Evolutionary conservation across 2,888 invertebrate genomes (phyloP).

Genomic region (Sesia apiformis): DNA sequence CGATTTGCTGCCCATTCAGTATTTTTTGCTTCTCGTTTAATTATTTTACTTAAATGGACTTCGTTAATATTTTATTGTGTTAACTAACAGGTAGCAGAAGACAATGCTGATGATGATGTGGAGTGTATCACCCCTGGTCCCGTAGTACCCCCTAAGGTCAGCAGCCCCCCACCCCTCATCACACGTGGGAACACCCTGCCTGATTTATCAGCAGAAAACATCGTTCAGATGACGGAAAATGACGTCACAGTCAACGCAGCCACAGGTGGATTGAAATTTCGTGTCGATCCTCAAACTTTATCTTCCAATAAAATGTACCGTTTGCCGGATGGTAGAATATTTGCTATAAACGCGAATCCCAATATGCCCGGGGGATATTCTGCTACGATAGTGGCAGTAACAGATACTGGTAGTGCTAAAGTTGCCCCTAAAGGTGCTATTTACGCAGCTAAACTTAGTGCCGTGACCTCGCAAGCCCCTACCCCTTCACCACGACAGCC

Average conservation of each 20-base stretch:
- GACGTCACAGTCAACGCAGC: conserved; percentile 64
- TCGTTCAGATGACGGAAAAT: conserved; percentile 68
- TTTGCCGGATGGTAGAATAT: conserved; percentile 64
- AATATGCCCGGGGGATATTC: conserved; percentile 70
- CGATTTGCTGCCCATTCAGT: no score
- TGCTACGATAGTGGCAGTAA: conserved; percentile 64
- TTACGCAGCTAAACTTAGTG: conserved; percentile 52
- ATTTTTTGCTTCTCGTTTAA: no score
- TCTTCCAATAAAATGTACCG: conserved; percentile 71
- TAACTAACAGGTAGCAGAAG: conserved; percentile 50
- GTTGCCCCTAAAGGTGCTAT: conserved; percentile 38
- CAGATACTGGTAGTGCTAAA: conserved; percentile 34
- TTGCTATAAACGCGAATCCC: conserved; percentile 65
- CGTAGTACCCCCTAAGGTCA: conserved; percentile 28
- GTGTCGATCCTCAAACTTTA: conserved; percentile 66
- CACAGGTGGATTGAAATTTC: conserved; percentile 65
- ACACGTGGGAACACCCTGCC: conserved; percentile 13
- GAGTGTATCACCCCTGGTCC: conserved; percentile 63
- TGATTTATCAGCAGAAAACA: conserved; percentile 45
- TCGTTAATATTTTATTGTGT: neutral
- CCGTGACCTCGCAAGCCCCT: conserved; percentile 20
- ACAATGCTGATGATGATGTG: conserved; percentile 58
- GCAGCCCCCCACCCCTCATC: conserved; percentile 25
- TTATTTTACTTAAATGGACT: no score
- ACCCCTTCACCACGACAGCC: conserved; percentile 3